Conservation (phyloP, 2,797 vertebrate species). For the Percopsis omiscomaycus region DNA sequence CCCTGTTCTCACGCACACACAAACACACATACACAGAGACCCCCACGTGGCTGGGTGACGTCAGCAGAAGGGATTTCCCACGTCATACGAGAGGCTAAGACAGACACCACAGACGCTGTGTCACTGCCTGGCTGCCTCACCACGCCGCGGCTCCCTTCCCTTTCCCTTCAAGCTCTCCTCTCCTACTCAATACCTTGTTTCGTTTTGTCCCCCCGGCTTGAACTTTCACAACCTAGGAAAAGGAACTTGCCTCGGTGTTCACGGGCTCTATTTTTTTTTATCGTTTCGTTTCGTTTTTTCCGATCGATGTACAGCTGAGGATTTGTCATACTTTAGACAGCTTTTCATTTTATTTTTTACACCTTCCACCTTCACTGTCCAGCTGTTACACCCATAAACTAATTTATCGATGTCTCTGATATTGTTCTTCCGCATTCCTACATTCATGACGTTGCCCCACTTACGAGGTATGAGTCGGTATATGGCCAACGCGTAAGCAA, state of each 20-base stretch:
- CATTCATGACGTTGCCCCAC: neutral
- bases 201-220: conserved; percentile 28
- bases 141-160: conserved; percentile 48
- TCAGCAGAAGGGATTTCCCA: conserved; percentile 76
- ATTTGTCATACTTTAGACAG: too few species aligned
- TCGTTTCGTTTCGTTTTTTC: neutral
- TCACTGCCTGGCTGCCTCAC: conserved; percentile 66
- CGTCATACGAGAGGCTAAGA: conserved; percentile 65
- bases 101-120: conserved; percentile 73
- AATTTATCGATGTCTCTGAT: neutral
- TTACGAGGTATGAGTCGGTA: neutral
- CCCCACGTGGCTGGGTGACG: conserved; percentile 70
- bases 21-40: conserved; percentile 34
- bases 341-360: too few species aligned
- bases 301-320: too few species aligned
- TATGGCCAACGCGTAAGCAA: conserved; percentile 13
- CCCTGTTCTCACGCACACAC: conserved; percentile 52
- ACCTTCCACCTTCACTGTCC: too few species aligned
- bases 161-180: conserved; percentile 34
- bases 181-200: conserved; percentile 20
- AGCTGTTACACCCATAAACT: too few species aligned
- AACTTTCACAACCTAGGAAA: conserved; percentile 55
- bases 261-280: neutral
- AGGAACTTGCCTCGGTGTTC: conserved; percentile 1
- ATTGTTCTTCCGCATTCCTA: neutral